Conservation (phyloP, 2,113 vertebrate species). For the Elaphurus davidianus region DNA sequence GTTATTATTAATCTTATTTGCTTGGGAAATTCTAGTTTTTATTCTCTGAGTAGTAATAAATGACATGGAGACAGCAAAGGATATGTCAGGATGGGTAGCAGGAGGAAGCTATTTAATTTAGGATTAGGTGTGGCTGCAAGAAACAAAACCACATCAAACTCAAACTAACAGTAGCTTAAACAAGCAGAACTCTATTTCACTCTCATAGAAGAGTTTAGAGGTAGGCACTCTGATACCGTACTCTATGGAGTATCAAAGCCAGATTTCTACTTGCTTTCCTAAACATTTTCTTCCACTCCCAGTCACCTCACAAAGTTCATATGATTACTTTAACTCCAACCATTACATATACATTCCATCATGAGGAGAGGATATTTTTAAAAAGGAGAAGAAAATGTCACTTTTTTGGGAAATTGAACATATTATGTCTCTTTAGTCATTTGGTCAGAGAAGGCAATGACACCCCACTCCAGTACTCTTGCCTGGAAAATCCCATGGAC, state of each 20-base stretch:
- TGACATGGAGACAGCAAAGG: not conserved
- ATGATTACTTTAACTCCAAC: not conserved
- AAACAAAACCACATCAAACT: not conserved
- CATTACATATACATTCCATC: not conserved
- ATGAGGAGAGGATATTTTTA: not conserved
- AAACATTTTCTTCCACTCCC: not conserved
- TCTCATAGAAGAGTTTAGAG: not conserved
- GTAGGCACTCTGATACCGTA: not conserved
- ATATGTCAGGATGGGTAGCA: not conserved
- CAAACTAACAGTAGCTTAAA: not conserved
- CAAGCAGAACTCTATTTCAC: not conserved
- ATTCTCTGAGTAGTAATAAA: not conserved
- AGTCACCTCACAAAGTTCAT: not conserved
- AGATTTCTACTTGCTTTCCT: not conserved
- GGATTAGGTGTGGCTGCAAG: not conserved
- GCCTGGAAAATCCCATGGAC: no score
- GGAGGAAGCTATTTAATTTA: not conserved
- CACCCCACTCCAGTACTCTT: no score
- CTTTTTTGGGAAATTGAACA: not conserved
- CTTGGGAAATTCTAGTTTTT: not conserved
- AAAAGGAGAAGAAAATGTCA: not conserved
- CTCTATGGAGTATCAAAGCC: not conserved
- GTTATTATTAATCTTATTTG: conserved; percentile 8
- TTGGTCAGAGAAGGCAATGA: not conserved
- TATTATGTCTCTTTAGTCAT: not conserved